Conservation (phyloP, 2,113 vertebrate species). For the Thamnaconus septentrionalis region DNA sequence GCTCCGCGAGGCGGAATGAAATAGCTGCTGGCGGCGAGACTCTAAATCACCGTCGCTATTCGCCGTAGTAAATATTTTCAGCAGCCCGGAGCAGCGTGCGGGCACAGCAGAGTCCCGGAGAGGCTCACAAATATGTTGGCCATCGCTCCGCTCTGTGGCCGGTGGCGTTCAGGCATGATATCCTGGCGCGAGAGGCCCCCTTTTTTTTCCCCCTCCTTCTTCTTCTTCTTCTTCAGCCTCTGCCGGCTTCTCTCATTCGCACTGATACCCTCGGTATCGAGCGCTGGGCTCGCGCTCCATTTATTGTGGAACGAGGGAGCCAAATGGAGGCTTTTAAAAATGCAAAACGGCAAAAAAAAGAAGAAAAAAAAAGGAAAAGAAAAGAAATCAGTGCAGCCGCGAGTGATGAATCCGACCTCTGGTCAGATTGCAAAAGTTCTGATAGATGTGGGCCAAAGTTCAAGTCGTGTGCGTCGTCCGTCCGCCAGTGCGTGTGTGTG, state of each 20-base stretch:
- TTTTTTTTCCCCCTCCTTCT: no score
- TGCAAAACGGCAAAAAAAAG: no score
- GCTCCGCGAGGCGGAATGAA: slow-evolving; percentile 29
- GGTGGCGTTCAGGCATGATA: slow-evolving; percentile 21
- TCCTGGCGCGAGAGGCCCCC: slow-evolving; percentile 4
- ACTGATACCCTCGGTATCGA: slow-evolving; percentile 5
- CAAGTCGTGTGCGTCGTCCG: slow-evolving; percentile 12
- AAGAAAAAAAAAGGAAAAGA: neutral
- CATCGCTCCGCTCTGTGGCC: slow-evolving; percentile 17
- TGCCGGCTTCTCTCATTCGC: slow-evolving; percentile 23
- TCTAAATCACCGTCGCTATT: slow-evolving; percentile 36
- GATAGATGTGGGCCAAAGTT: slow-evolving; percentile 64
- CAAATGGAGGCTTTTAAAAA: neutral
- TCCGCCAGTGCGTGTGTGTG: neutral
- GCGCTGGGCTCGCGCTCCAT: neutral
- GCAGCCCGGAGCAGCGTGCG: slow-evolving; percentile 12
- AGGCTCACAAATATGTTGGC: slow-evolving; percentile 21
- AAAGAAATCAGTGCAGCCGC: neutral
- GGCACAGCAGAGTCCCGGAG: slow-evolving; percentile 8
- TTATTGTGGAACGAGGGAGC: slow-evolving; percentile 6
- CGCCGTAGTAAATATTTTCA: slow-evolving; percentile 4
- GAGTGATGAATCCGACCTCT: slow-evolving; percentile 8
- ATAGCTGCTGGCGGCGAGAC: slow-evolving; percentile 27
- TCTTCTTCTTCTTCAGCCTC: slow-evolving; percentile 25
- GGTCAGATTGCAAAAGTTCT: slow-evolving; percentile 18